A percentile compares a stretch with the other conserved stretches of the same genome.
Conservation (phyloP, 2,113 vertebrate species). For the Rissa tridactyla region DNA sequence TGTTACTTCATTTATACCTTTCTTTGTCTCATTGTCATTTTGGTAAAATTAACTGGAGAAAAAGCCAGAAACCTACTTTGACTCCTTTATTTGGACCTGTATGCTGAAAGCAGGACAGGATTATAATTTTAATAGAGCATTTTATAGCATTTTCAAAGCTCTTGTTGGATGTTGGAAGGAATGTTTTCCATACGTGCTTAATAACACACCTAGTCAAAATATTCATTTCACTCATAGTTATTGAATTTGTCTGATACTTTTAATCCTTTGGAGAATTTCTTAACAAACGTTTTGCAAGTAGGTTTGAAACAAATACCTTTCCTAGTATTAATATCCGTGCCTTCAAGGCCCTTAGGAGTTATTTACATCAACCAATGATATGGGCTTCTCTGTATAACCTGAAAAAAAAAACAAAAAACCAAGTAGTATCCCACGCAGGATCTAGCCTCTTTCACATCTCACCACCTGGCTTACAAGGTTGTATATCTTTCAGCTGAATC, state of each 20-base stretch:
- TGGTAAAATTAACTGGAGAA: not conserved
- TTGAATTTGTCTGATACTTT: not conserved
- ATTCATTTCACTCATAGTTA: not conserved
- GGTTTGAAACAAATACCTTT: not conserved
- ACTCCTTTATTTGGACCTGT: not conserved
- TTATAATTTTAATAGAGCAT: not conserved
- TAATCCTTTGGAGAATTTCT: not conserved
- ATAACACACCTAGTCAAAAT: not conserved
- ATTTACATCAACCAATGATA: not conserved
- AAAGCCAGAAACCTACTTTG: not conserved
- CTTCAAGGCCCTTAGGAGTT: not conserved
- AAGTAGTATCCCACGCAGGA: not conserved
- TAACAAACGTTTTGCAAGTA: not conserved
- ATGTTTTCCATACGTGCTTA: not conserved
- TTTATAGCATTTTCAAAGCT: not conserved
- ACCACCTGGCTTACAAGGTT: constrained; percentile 48
- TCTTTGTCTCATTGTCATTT: not conserved
- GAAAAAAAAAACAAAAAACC: fast-evolving
- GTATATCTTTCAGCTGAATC: constrained; percentile 60
- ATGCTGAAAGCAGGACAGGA: not conserved
- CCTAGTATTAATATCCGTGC: not conserved
- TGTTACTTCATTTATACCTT: not conserved
- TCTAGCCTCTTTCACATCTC: not conserved
- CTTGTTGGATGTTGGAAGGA: not conserved
- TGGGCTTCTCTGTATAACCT: not conserved